phyloP scores from a whole-genome alignment of 2,888 invertebrate genomes.

The Mesorhabditis spiculigera region DNA sequence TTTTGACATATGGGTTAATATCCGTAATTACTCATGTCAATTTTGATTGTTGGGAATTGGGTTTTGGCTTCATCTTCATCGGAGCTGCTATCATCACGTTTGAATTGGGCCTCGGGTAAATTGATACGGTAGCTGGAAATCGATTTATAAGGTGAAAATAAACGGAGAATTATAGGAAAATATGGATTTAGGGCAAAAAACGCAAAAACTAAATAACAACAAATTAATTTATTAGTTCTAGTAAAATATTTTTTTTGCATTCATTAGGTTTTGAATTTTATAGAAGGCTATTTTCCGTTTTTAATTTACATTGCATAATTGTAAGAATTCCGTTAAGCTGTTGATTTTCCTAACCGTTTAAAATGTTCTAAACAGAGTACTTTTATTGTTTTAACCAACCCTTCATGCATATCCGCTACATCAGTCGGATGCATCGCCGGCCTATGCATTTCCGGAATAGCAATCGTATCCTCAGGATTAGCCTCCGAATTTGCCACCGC shows the following conservation, averaged over 20 bases:
- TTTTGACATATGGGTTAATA: constrained; percentile 27
- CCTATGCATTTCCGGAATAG: constrained; percentile 38
- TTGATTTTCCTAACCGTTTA: too few relatives aligned
- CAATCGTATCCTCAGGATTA: constrained; percentile 37
- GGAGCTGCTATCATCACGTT: constrained; percentile 32
- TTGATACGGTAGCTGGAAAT: constrained; percentile 51
- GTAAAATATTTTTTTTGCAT: neutral
- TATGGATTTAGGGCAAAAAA: neutral
- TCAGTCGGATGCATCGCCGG: constrained; percentile 44
- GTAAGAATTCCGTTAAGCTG: too few relatives aligned
- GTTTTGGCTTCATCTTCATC: constrained; percentile 46
- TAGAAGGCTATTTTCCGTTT: too few relatives aligned
- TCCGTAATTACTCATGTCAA: constrained; percentile 58
- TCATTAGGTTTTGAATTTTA: too few relatives aligned
- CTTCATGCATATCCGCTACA: constrained; percentile 36
- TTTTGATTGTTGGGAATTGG: constrained; percentile 54
- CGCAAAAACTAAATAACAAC: constrained; percentile 9
- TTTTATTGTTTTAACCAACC: constrained; percentile 20
- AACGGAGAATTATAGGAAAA: neutral
- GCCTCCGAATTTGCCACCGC: constrained; percentile 28
- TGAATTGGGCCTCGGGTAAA: constrained; percentile 38
- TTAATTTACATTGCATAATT: too few relatives aligned
- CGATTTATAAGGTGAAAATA: neutral
- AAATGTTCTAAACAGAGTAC: too few relatives aligned
- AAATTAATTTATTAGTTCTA: constrained; percentile 10